Conservation (phyloP, 2,113 vertebrate genomes). For the Lethenteron camtschaticum region DNA sequence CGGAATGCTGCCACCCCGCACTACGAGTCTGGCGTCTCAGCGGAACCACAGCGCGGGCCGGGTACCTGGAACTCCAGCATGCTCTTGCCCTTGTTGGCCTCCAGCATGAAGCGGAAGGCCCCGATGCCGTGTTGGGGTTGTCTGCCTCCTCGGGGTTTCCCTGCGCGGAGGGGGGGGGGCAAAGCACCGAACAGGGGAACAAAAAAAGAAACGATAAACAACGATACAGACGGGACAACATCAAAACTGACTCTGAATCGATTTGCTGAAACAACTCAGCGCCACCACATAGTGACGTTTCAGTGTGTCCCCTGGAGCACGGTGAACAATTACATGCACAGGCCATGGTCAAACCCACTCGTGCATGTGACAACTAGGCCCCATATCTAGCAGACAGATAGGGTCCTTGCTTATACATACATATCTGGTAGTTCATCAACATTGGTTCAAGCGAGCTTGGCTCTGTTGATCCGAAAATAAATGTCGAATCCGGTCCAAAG, state of each 20-base stretch:
- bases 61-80: constrained; percentile 97
- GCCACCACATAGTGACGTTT: too few species aligned
- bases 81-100: constrained; percentile 92
- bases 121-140: constrained; percentile 79
- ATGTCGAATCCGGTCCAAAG: too few species aligned
- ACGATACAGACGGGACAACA: background rate
- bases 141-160: constrained; percentile 80
- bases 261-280: too few species aligned
- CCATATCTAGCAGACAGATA: too few species aligned
- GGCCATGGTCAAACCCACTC: too few species aligned
- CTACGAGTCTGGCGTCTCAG: background rate
- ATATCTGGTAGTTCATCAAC: too few species aligned
- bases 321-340: too few species aligned
- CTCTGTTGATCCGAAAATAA: too few species aligned
- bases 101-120: constrained; percentile 93
- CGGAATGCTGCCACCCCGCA: background rate
- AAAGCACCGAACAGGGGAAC: background rate
- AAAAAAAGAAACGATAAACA: background rate
- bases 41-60: background rate
- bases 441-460: too few species aligned
- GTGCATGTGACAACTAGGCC: too few species aligned
- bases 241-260: background rate
- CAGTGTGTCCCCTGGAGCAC: too few species aligned
- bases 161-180: constrained; percentile 19
- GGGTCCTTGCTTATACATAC: too few species aligned